A percentile compares a stretch with the other conserved stretches of the same genome.
These are phyloP conservation scores for Drosophila picticornis DNA, from an alignment of 2,888 invertebrate species.

Conservation along the genomic window DNA sequence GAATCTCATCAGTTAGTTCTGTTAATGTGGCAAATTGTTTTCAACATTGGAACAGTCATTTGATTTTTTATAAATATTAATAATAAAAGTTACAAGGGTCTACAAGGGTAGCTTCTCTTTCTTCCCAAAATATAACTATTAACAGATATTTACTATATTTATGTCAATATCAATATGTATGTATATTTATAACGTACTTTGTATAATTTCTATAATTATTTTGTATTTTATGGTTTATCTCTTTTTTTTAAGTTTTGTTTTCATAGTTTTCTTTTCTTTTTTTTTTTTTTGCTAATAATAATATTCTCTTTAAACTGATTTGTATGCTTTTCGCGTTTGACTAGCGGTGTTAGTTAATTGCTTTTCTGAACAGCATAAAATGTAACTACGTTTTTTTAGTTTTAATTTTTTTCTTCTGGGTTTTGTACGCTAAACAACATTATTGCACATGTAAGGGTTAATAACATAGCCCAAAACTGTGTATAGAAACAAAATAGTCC, in stretches of 20 bases:
- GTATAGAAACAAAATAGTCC: constrained; percentile 36
- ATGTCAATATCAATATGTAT: constrained; percentile 54
- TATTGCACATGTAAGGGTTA: constrained; percentile 77
- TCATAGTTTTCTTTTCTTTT: background rate
- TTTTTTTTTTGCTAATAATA: constrained; percentile 30
- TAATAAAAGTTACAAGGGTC: background rate
- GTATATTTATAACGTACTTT: constrained; percentile 63
- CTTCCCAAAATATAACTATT: background rate
- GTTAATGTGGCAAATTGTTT: background rate
- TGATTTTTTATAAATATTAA: background rate
- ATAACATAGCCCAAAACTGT: constrained; percentile 52
- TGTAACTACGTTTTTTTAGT: constrained; percentile 57
- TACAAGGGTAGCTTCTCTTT: background rate
- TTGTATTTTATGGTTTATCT: constrained; percentile 60
- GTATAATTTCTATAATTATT: constrained; percentile 65
- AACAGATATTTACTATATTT: background rate
- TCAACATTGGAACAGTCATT: background rate
- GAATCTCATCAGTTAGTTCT: background rate
- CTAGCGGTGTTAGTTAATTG: constrained; percentile 63
- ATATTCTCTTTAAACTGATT: constrained; percentile 43
- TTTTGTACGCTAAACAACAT: constrained; percentile 56
- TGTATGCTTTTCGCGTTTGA: constrained; percentile 46
- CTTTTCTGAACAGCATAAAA: constrained; percentile 74
- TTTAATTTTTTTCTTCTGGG: constrained; percentile 25
- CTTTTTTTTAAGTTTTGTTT: constrained; percentile 34